phyloP scores from a whole-genome alignment of 2,113 vertebrate species.

The Equus przewalskii region DNA sequence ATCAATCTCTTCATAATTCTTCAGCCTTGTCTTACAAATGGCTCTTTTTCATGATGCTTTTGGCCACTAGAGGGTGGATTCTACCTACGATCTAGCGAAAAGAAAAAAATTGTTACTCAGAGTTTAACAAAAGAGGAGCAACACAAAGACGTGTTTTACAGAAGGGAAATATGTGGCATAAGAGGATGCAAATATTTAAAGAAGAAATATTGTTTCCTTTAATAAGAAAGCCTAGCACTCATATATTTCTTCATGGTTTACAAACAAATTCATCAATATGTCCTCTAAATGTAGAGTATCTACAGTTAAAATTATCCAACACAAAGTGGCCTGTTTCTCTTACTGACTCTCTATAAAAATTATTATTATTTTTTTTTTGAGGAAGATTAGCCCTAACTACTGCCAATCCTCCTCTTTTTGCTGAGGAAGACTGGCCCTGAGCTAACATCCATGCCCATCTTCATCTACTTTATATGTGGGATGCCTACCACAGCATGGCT shows the following conservation, averaged over 20 bases:
- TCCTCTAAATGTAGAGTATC: not conserved
- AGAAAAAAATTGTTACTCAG: not conserved
- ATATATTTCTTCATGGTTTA: not conserved
- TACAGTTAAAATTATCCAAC: not conserved
- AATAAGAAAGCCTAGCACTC: not conserved
- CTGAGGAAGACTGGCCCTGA: too few relatives aligned
- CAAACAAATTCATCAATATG: not conserved
- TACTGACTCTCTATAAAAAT: not conserved
- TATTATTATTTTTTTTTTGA: not conserved
- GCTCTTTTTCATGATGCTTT: conserved; percentile 55
- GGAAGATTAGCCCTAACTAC: too few relatives aligned
- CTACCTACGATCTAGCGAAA: conserved; percentile 58
- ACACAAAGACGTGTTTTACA: not conserved
- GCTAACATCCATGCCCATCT: too few relatives aligned
- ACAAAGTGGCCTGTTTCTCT: not conserved
- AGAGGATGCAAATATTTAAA: not conserved
- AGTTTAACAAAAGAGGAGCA: not conserved
- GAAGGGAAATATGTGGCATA: not conserved
- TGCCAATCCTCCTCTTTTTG: too few relatives aligned
- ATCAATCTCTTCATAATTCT: not conserved
- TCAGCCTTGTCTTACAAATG: not conserved
- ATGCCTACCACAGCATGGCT: too few relatives aligned
- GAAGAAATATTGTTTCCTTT: not conserved
- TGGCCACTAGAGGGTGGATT: conserved; percentile 88
- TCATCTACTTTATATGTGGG: too few relatives aligned